Percentiles rank a stretch among this genome's conserved stretches.
Conservation (phyloP, 2,797 vertebrate species). For the Leptoclinus maculatus region DNA sequence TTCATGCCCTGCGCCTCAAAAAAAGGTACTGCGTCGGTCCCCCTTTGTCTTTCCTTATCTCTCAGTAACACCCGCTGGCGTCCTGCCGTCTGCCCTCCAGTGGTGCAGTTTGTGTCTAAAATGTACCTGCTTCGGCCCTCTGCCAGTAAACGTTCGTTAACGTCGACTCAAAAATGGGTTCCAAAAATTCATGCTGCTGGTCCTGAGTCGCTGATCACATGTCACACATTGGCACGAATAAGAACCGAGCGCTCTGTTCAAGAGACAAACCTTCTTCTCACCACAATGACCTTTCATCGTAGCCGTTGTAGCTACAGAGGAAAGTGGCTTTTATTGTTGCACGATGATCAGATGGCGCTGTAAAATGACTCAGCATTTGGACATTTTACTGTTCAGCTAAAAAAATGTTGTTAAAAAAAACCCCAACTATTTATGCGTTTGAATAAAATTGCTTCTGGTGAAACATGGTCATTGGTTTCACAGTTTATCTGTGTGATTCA, state of each 20-base stretch:
- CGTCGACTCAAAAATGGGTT: not conserved
- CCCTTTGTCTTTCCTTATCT: conserved; percentile 66
- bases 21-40: conserved; percentile 21
- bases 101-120: conserved; percentile 40
- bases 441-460: conserved; percentile 11
- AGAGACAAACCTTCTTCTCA: not conserved
- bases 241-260: conserved; percentile 11
- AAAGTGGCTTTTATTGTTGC: conserved; percentile 36
- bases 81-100: conserved; percentile 55
- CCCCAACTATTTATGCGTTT: conserved; percentile 17
- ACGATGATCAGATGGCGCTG: conserved; percentile 57
- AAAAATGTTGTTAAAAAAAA: conserved; percentile 36
- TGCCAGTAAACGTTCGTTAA: not conserved
- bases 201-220: not conserved
- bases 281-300: conserved; percentile 18
- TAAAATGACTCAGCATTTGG: conserved; percentile 47
- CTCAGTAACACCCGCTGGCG: conserved; percentile 55
- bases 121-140: conserved; percentile 52
- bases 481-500: conserved; percentile 27
- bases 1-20: conserved; percentile 37
- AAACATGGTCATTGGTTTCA: not conserved
- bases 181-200: not conserved
- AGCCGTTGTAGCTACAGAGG: conserved; percentile 27
- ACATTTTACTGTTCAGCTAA: conserved; percentile 40
- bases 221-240: conserved; percentile 15